Evolutionary conservation across 2,797 vertebrate species (phyloP).

Genomic region (Brotula barbata): DNA sequence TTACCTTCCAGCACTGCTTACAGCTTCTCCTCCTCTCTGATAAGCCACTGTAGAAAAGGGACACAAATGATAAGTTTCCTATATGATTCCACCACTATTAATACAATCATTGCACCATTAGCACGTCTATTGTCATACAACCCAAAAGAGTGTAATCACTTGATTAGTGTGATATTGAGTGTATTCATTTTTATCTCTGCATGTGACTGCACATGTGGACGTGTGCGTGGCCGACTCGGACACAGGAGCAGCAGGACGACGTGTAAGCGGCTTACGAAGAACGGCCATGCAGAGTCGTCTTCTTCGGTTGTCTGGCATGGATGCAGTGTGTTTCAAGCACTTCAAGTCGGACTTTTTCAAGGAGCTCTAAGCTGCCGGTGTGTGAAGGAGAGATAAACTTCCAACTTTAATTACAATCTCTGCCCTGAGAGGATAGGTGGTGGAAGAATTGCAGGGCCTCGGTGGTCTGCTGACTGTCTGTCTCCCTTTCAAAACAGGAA

Average conservation of each 20-base stretch:
- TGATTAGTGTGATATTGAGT: not conserved
- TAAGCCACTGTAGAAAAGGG: conserved; percentile 86
- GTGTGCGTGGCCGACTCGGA: conserved; percentile 40
- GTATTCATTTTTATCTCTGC: not conserved
- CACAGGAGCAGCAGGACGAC: conserved; percentile 40
- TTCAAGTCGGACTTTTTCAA: conserved; percentile 79
- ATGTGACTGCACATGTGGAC: not conserved
- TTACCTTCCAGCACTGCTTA: conserved; percentile 98
- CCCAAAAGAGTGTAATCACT: conserved; percentile 19
- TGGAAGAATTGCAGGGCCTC: conserved; percentile 65
- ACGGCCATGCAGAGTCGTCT: conserved; percentile 51
- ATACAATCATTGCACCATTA: not conserved
- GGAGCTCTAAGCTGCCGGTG: conserved; percentile 80
- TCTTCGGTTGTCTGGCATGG: conserved; percentile 66
- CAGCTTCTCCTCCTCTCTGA: conserved; percentile 96
- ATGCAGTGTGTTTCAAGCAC: conserved; percentile 64
- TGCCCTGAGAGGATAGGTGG: conserved; percentile 77
- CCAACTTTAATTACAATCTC: conserved; percentile 81
- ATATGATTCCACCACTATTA: not conserved
- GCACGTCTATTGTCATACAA: not conserved
- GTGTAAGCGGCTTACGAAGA: conserved; percentile 53
- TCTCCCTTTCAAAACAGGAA: conserved; percentile 54
- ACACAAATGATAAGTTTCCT: conserved; percentile 23
- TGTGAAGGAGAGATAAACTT: conserved; percentile 87
- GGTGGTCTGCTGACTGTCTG: conserved; percentile 45